phyloP scores from a whole-genome alignment of 2,888 invertebrate genomes.

The Pinctada fucata region DNA sequence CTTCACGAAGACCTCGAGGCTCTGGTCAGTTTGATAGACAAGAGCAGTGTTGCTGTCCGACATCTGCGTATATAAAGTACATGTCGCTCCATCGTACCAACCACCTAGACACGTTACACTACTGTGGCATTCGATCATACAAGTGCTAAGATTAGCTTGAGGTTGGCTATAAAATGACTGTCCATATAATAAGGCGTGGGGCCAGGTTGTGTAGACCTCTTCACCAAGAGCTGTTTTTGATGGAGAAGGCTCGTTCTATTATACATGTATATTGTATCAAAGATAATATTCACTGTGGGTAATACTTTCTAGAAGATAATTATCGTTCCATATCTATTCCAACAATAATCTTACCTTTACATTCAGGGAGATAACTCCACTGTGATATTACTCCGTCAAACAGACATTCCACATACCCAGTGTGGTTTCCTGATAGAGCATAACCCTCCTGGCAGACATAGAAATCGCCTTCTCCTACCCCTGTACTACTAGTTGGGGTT shows the following conservation, averaged over 20 bases:
- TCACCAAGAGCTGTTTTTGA: too few species aligned
- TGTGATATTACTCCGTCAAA: constrained; percentile 5
- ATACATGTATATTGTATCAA: too few species aligned
- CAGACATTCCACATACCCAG: constrained; percentile 1
- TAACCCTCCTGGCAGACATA: constrained; percentile 16
- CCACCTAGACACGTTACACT: not conserved
- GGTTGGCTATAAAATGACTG: not conserved
- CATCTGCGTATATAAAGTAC: not conserved
- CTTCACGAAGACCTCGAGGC: too few species aligned
- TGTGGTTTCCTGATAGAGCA: not conserved
- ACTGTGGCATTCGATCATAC: not conserved
- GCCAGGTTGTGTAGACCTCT: too few species aligned
- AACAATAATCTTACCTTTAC: not conserved
- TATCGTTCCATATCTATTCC: too few species aligned
- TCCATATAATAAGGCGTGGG: not conserved
- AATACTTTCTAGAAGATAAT: too few species aligned
- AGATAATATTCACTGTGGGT: too few species aligned
- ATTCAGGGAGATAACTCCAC: constrained; percentile 10
- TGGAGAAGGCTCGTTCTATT: too few species aligned
- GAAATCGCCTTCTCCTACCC: constrained; percentile 7
- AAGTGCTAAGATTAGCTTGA: not conserved
- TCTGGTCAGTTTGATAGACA: too few species aligned
- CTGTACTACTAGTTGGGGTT: not conserved
- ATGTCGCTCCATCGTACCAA: not conserved
- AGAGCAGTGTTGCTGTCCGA: not conserved